These are phyloP conservation scores for Lepus timidus DNA, from an alignment of 2,113 vertebrate species.

Conservation along the genomic window DNA sequence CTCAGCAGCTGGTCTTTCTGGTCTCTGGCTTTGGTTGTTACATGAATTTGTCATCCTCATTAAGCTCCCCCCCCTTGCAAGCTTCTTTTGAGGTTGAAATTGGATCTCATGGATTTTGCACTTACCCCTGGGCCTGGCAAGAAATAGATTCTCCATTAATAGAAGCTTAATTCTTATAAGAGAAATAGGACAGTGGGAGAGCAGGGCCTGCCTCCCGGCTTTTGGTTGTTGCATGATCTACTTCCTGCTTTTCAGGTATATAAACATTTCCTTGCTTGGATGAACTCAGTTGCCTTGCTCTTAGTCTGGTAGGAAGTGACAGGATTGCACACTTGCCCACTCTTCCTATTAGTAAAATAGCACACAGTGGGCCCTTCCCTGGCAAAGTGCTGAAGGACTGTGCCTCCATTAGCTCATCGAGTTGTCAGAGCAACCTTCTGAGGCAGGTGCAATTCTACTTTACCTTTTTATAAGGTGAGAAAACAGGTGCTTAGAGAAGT, in stretches of 20 bases:
- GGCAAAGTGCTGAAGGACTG: background rate
- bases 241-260: conserved; percentile 17
- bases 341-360: conserved; percentile 20
- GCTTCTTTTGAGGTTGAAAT: background rate
- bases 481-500: background rate
- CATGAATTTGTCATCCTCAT: background rate
- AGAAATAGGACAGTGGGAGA: background rate
- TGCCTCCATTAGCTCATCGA: background rate
- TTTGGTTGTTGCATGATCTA: background rate
- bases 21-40: background rate
- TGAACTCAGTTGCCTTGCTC: background rate
- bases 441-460: background rate
- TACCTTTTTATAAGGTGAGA: background rate
- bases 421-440: background rate
- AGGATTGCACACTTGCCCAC: background rate
- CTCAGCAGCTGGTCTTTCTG: background rate
- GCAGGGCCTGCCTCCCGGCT: background rate
- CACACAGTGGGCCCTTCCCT: background rate
- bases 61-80: background rate
- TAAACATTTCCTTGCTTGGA: background rate
- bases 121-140: background rate
- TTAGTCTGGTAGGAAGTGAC: background rate
- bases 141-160: background rate
- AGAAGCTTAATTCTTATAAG: background rate
- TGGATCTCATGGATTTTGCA: rapidly evolving